These are phyloP conservation scores for Carposina sasakii DNA, from an alignment of 1,140 invertebrate species.

Conservation along the genomic window DNA sequence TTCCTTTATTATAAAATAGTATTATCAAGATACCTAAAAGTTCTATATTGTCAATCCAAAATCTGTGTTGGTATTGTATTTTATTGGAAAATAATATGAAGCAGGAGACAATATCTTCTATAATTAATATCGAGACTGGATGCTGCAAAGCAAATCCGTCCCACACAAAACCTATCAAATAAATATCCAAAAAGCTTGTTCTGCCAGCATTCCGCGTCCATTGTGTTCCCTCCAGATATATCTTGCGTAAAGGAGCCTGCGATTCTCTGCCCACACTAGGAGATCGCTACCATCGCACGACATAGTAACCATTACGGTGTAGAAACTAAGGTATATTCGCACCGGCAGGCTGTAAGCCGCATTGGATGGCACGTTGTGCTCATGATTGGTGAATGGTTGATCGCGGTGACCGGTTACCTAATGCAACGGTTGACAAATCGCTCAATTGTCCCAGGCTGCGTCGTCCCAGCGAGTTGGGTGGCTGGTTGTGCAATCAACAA, in stretches of 20 bases:
- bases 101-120: constrained; percentile 18
- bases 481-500: constrained; percentile 45
- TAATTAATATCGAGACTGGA: constrained; percentile 20
- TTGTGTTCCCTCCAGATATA: constrained; percentile 64
- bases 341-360: constrained; percentile 31
- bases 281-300: constrained; percentile 46
- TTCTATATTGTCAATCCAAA: too few species aligned
- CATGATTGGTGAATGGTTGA: constrained; percentile 31
- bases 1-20: too few species aligned
- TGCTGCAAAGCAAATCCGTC: constrained; percentile 50
- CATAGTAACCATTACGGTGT: constrained; percentile 51
- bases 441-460: constrained; percentile 58
- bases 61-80: too few species aligned
- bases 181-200: constrained; percentile 71
- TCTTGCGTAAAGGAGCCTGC: constrained; percentile 61
- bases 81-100: too few species aligned
- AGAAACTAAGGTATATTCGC: constrained; percentile 30
- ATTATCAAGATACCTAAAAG: too few species aligned
- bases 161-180: constrained; percentile 69
- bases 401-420: constrained; percentile 47
- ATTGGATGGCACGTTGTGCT: constrained; percentile 33
- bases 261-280: constrained; percentile 52
- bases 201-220: constrained; percentile 57
- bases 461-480: constrained; percentile 45
- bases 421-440: constrained; percentile 65